A percentile compares a stretch with the other conserved stretches of the same genome.
Evolutionary conservation across 2,888 invertebrate species (phyloP).

Genomic region (Cataglyphis rosenhaueri): DNA sequence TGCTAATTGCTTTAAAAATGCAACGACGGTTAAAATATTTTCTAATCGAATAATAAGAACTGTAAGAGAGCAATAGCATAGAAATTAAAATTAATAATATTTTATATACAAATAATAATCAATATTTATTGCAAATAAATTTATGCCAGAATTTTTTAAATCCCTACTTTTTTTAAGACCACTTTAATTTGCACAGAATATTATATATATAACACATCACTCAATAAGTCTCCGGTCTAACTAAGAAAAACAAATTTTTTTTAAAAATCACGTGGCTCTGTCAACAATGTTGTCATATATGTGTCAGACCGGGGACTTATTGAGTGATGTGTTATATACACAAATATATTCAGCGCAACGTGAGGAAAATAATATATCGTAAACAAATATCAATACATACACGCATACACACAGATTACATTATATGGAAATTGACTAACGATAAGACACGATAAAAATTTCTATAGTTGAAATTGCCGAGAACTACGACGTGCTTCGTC

Average conservation of each 20-base stretch:
- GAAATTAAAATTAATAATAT: too few relatives aligned
- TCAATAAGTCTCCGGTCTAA: too few relatives aligned
- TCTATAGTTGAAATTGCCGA: constrained; percentile 2
- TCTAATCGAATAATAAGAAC: not conserved
- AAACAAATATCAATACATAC: too few relatives aligned
- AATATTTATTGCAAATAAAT: not conserved
- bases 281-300: too few relatives aligned
- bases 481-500: constrained; percentile 19
- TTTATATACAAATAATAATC: not conserved
- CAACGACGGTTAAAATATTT: not conserved
- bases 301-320: too few relatives aligned
- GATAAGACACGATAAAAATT: constrained; percentile 1
- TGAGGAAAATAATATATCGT: too few relatives aligned
- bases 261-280: too few relatives aligned
- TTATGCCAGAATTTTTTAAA: not conserved
- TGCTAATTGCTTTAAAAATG: not conserved
- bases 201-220: not conserved
- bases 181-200: not conserved
- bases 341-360: too few relatives aligned
- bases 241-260: too few relatives aligned
- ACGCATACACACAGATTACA: not conserved
- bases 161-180: not conserved
- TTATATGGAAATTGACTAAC: constrained; percentile 13
- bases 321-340: too few relatives aligned
- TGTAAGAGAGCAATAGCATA: not conserved